Evolutionary conservation across 2,113 vertebrate genomes (phyloP).

Genomic region (Pedionomus torquatus): DNA sequence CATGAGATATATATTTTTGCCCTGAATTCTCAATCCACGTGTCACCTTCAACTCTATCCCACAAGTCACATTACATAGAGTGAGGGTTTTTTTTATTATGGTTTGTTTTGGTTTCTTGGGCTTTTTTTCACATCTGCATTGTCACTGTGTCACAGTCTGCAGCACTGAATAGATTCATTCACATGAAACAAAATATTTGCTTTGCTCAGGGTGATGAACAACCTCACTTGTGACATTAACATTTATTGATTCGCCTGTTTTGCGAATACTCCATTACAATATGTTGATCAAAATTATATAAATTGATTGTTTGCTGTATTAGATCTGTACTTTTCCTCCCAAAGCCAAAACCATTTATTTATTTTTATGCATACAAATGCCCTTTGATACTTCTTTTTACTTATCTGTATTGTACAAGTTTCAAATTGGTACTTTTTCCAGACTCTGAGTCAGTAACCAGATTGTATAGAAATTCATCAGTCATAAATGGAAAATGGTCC

Average conservation of each 20-base stretch:
- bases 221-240: not conserved
- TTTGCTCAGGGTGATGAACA: not conserved
- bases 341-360: accelerated
- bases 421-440: not conserved
- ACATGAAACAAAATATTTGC: not conserved
- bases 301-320: not conserved
- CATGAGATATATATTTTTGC: not conserved
- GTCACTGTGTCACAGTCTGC: not conserved
- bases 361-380: not conserved
- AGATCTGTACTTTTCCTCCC: not conserved
- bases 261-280: not conserved
- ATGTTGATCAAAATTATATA: not conserved
- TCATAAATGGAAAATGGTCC: not conserved
- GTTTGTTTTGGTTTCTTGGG: not conserved
- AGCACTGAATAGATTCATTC: not conserved
- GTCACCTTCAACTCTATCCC: not conserved
- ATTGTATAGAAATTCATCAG: not conserved
- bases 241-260: not conserved
- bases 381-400: not conserved
- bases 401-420: not conserved
- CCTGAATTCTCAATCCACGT: not conserved
- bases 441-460: not conserved
- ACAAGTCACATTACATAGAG: not conserved
- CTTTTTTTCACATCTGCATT: not conserved
- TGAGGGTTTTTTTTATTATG: not conserved